Conservation (phyloP, 1,140 invertebrate species). For the Caenorhabditis briggsae region DNA sequence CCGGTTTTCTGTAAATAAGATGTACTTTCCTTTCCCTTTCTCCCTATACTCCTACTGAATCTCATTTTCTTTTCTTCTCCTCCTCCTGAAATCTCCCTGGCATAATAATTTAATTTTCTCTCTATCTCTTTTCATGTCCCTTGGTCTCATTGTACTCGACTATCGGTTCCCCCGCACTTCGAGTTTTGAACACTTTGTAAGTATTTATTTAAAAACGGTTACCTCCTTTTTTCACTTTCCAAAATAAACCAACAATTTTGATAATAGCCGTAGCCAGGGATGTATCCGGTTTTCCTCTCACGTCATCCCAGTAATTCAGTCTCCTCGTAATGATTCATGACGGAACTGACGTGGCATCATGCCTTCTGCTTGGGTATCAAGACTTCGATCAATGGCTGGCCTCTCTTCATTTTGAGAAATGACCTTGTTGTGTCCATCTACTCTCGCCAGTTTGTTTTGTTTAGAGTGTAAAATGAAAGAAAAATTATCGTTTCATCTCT, state of each 20-base stretch:
- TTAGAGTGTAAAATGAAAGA: slow-evolving; percentile 24
- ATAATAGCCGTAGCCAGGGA: background rate
- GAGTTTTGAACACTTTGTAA: background rate
- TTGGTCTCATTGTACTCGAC: slow-evolving; percentile 9
- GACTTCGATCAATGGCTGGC: slow-evolving; percentile 14
- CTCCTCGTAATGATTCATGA: slow-evolving; percentile 10
- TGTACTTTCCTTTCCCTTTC: background rate
- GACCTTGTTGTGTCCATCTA: slow-evolving; percentile 26
- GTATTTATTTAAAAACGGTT: slow-evolving; percentile 51
- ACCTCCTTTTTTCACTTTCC: background rate
- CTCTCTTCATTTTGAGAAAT: background rate
- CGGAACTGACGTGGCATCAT: background rate
- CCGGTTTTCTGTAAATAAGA: background rate
- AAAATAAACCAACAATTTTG: background rate
- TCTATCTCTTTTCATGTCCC: background rate
- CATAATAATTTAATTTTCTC: background rate
- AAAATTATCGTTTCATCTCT: background rate
- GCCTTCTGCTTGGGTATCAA: background rate
- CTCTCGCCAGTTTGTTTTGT: slow-evolving; percentile 22
- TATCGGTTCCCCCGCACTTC: background rate
- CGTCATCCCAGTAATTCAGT: background rate
- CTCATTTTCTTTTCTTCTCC: background rate
- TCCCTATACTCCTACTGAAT: background rate
- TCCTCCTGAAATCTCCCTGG: background rate
- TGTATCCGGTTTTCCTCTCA: slow-evolving; percentile 8